These are phyloP conservation scores for Bombycilla garrulus DNA, from an alignment of 2,113 vertebrate genomes.

Conservation along the genomic window DNA sequence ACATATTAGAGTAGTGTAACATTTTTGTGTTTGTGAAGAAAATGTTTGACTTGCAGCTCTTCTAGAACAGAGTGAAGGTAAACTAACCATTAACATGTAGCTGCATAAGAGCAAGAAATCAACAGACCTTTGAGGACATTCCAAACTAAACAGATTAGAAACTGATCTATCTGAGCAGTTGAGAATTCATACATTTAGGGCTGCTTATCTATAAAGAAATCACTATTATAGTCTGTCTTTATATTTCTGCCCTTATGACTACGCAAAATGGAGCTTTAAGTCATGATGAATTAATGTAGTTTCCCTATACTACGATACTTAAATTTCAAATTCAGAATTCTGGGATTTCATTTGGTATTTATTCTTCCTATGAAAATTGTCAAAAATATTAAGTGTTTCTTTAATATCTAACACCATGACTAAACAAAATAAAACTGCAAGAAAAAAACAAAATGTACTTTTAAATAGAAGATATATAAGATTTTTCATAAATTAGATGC, in stretches of 20 bases:
- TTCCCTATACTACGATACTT: neutral
- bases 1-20: neutral
- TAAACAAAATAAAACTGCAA: neutral
- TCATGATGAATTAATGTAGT: neutral
- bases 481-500: neutral
- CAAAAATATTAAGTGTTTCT: neutral
- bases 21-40: neutral
- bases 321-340: neutral
- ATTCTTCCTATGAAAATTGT: neutral
- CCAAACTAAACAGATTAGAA: neutral
- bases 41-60: neutral
- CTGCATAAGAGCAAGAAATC: neutral
- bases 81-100: neutral
- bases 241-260: neutral
- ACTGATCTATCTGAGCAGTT: neutral
- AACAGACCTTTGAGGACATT: neutral
- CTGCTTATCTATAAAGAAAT: neutral
- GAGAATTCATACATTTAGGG: neutral
- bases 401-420: neutral
- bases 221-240: neutral
- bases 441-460: neutral
- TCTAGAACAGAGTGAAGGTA: neutral
- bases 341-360: neutral
- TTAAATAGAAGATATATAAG: neutral
- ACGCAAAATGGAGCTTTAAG: neutral